Evolutionary conservation across 2,113 vertebrate genomes (phyloP).

Genomic region (Neotoma lepida): DNA sequence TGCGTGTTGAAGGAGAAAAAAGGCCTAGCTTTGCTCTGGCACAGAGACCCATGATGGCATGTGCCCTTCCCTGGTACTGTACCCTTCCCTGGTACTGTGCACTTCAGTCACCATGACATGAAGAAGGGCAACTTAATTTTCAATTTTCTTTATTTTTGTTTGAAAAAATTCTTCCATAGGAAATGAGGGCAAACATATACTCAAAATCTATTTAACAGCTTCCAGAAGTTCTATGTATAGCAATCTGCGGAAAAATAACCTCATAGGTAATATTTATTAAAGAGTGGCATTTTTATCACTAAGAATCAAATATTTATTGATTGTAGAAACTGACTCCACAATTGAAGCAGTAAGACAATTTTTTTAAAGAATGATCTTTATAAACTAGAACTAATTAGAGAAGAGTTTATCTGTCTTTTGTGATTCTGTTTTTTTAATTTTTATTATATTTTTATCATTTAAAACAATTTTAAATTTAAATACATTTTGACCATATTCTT

Average conservation of each 20-base stretch:
- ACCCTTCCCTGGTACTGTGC: neutral
- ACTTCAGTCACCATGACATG: neutral
- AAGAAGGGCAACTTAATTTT: neutral
- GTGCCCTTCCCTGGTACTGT: fast-evolving
- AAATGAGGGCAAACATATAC: neutral
- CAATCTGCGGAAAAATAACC: neutral
- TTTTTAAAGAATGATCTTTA: neutral
- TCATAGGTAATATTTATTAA: neutral
- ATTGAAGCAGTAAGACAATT: neutral
- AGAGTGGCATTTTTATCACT: neutral
- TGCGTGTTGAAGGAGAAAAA: neutral
- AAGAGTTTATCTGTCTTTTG: neutral
- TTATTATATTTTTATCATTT: neutral
- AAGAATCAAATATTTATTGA: neutral
- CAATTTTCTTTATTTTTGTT: neutral
- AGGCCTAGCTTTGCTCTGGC: too few relatives aligned
- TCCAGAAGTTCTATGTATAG: neutral
- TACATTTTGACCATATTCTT: neutral
- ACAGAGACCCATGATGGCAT: neutral
- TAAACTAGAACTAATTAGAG: neutral
- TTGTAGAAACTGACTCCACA: neutral
- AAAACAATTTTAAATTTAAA: neutral
- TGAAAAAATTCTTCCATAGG: slow-evolving; percentile 12
- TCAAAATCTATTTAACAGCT: neutral
- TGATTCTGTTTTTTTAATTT: neutral